Base-by-base conservation (phyloP, 92 coral and sea anemone genomes). In the Nematostella vectensis region DNA sequence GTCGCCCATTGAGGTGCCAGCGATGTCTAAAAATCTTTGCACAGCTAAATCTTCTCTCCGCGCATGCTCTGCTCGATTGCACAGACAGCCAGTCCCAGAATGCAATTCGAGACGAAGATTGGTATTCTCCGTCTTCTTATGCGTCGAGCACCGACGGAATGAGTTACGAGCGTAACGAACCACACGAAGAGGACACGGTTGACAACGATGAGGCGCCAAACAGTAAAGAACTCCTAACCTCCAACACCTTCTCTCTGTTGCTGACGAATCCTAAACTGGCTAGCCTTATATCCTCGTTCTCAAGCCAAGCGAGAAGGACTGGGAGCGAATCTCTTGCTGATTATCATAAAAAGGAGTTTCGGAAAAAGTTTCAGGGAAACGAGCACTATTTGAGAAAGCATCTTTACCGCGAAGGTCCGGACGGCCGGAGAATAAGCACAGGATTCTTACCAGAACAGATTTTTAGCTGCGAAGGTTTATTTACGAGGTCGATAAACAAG, bases 331-430 rank as follows among this genome's bases (percentile, higher is more conserved):
- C 95, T 4, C 54, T 85, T 3, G 95, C 95, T 12, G 95, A 85
- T 22, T 63, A 70, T 37, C 95, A 80, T 25, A 85, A 85, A 31
- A 82, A 85, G 40, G 95, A 85, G 50, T 85, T 85, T 36, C 52
- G 95, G 50, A 85, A 63, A 64, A 85, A 85, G 38, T 85, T 85
- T 27, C 95, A 80, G 42, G 95, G 95, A 6, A 85, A 85, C 36
- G 95, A 85, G 19, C 95, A 85, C n/a, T 85, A 80, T 37, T 66
- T 85, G 48, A 53, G 84, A 54, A 79, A 73, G 64, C 95, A 85
- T 36, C 69, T 85, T 13, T 85, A 85, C 47, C 77, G 95, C 21
- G 75, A 76, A 21, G 72, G 73, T 23, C 62, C 58, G 31, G 61
- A 33, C 23, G 57, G 23, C 18, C 60, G 43, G 25, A 23, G 45